Evolutionary conservation across 2,113 vertebrate genomes (phyloP).

Genomic region (Scatophagus argus): DNA sequence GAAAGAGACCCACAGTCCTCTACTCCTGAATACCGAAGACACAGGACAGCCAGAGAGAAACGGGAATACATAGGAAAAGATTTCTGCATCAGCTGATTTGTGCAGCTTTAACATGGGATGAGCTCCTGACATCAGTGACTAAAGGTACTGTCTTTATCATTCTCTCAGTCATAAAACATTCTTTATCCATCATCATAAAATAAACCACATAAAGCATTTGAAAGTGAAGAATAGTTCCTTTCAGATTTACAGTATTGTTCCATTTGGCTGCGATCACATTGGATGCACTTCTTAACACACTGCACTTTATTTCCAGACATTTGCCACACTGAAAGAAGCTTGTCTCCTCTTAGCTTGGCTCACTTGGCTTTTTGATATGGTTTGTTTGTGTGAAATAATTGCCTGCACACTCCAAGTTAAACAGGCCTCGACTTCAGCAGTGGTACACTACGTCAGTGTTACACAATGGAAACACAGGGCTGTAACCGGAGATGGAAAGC

Average conservation of each 20-base stretch:
- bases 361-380: neutral
- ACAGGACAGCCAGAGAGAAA: neutral
- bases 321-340: neutral
- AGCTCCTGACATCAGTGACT: slow-evolving; percentile 52
- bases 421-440: neutral
- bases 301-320: neutral
- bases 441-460: neutral
- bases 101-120: slow-evolving; percentile 70
- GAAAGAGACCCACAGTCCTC: slow-evolving; percentile 13
- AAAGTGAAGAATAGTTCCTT: slow-evolving; percentile 21
- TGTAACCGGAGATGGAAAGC: neutral
- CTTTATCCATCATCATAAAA: neutral
- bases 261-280: slow-evolving; percentile 4
- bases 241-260: neutral
- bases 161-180: slow-evolving; percentile 9
- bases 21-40: slow-evolving; percentile 26
- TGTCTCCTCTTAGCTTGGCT: neutral
- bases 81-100: slow-evolving; percentile 42
- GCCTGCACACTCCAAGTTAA: slow-evolving; percentile 3
- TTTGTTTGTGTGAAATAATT: slow-evolving; percentile 4
- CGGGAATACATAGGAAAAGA: neutral
- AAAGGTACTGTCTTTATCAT: slow-evolving; percentile 40
- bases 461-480: slow-evolving; percentile 7
- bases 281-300: neutral
- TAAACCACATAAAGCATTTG: neutral